Conservation (phyloP, 64 coral and sea anemone species). For the Astreopora myriophthalma region DNA sequence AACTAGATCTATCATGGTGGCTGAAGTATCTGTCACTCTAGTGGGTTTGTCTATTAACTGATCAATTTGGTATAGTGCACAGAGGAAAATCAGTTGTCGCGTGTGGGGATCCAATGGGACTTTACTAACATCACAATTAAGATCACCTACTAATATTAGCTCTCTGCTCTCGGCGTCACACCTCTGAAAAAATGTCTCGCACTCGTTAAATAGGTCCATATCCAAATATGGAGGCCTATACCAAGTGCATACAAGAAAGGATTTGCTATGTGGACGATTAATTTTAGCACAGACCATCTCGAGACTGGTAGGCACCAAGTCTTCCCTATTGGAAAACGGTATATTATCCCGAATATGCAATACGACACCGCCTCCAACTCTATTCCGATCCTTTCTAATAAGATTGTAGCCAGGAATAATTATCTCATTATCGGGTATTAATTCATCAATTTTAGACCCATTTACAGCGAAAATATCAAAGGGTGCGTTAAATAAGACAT, state of each 20-base stretch:
- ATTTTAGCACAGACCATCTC: too few species aligned
- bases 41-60: constrained; percentile 55
- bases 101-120: background rate
- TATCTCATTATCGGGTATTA: too few species aligned
- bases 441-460: too few species aligned
- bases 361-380: too few species aligned
- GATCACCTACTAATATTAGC: constrained; percentile 30
- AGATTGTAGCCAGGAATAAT: too few species aligned
- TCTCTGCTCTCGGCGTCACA: constrained; percentile 12
- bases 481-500: too few species aligned
- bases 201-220: constrained; percentile 44
- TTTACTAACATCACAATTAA: constrained; percentile 32
- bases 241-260: constrained; percentile 38
- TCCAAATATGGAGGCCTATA: constrained; percentile 51
- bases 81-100: background rate
- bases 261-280: constrained; percentile 28
- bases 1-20: constrained; percentile 36
- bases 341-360: too few species aligned
- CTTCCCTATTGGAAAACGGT: too few species aligned
- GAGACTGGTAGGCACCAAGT: too few species aligned
- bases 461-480: too few species aligned
- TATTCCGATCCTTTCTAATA: too few species aligned
- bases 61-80: constrained; percentile 1
- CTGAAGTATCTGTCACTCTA: constrained; percentile 10
- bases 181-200: background rate